Conservation (phyloP, 2,113 vertebrate species). For the Ophiodon elongatus region DNA sequence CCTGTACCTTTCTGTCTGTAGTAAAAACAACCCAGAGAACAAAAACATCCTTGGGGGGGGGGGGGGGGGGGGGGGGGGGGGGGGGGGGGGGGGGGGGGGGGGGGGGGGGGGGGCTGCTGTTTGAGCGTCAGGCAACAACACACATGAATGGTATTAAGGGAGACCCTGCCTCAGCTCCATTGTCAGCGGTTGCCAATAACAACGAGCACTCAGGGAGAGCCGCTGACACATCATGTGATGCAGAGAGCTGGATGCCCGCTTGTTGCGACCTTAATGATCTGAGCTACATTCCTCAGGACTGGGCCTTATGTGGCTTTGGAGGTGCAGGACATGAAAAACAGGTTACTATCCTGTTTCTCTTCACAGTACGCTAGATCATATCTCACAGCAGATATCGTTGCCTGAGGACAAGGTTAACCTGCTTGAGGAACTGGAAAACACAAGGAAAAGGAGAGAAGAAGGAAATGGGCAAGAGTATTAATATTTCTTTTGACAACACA, state of each 20-base stretch:
- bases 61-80: not conserved
- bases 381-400: constrained; percentile 26
- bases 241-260: constrained; percentile 56
- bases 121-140: constrained; percentile 48
- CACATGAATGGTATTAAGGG: constrained; percentile 76
- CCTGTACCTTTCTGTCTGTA: not conserved
- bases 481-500: constrained; percentile 34
- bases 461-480: constrained; percentile 4
- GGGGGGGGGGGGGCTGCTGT: constrained; percentile 15
- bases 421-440: constrained; percentile 31
- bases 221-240: constrained; percentile 72
- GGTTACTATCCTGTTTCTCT: constrained; percentile 8
- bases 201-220: constrained; percentile 55
- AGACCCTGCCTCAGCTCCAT: constrained; percentile 66
- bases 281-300: constrained; percentile 73
- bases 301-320: constrained; percentile 49
- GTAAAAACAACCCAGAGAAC: constrained; percentile 64
- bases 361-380: not conserved
- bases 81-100: not conserved
- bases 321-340: constrained; percentile 21
- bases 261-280: constrained; percentile 70
- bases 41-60: constrained; percentile 67
- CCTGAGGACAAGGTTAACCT: not conserved
- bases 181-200: constrained; percentile 73
- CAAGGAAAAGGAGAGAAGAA: not conserved